Conservation (phyloP, 2,113 vertebrate genomes). For the Urocynchramus pylzowi region DNA sequence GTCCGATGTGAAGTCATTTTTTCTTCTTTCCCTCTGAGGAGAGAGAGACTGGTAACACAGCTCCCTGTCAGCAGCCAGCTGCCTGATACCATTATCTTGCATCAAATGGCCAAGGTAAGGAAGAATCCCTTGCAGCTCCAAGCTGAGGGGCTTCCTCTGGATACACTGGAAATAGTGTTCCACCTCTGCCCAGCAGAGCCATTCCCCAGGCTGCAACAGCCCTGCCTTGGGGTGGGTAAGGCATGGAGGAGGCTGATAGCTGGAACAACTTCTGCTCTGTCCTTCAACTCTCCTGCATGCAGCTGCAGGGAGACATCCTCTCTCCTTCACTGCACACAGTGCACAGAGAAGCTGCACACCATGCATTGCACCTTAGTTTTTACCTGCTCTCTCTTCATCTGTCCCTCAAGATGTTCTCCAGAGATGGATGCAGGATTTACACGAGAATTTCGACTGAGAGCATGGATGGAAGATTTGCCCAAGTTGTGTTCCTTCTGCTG, state of each 20-base stretch:
- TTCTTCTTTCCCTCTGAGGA: constrained; percentile 3
- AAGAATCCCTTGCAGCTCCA: background rate
- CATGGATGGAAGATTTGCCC: background rate
- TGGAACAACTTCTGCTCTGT: background rate
- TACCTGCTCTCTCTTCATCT: background rate
- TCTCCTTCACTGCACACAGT: background rate
- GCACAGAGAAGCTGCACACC: background rate
- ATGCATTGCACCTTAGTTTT: background rate
- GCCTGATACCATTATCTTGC: background rate
- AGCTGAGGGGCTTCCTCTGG: background rate
- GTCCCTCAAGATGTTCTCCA: background rate
- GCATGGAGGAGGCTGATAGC: background rate
- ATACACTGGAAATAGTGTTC: background rate
- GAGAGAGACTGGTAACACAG: background rate
- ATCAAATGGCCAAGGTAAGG: background rate
- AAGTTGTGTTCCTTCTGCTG: background rate
- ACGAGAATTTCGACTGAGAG: background rate
- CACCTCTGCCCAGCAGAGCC: background rate
- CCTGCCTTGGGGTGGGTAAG: background rate
- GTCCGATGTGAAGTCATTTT: background rate
- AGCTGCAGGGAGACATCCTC: background rate
- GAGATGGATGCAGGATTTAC: background rate
- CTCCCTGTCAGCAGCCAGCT: background rate
- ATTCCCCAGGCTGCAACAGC: background rate
- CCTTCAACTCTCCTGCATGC: background rate